Evolutionary conservation across 2,888 invertebrate species (phyloP).

Genomic region (Leptinotarsa juncta): DNA sequence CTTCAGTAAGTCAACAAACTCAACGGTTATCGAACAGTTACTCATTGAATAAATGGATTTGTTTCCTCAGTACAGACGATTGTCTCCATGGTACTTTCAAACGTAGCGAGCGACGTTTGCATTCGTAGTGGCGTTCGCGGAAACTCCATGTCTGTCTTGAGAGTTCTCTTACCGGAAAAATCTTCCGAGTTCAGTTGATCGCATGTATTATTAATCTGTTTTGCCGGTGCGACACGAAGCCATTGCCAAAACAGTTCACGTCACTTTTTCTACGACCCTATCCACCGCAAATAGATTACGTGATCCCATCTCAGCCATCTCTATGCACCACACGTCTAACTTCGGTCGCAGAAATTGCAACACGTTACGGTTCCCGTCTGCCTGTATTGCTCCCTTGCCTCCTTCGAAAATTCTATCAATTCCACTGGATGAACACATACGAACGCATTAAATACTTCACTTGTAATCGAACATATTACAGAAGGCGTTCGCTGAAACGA

Average conservation of each 20-base stretch:
- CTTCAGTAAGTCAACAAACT: no score
- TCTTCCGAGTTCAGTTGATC: constrained; percentile 11
- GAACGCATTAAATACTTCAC: constrained; percentile 50
- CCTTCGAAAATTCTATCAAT: constrained; percentile 53
- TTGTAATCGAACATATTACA: constrained; percentile 38
- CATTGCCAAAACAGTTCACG: constrained; percentile 60
- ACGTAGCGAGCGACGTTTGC: background rate
- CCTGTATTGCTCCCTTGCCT: constrained; percentile 24
- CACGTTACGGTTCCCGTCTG: constrained; percentile 56
- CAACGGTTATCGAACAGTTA: no score
- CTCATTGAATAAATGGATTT: no score
- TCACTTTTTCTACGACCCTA: constrained; percentile 43
- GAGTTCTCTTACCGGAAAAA: background rate
- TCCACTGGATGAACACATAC: constrained; percentile 53
- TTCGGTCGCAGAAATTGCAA: constrained; percentile 57
- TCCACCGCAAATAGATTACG: constrained; percentile 66
- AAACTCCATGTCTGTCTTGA: background rate
- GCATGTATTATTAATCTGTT: constrained; percentile 60
- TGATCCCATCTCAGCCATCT: constrained; percentile 62
- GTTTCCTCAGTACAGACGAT: no score
- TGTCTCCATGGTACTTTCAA: no score
- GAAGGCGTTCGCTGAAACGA: constrained; percentile 21
- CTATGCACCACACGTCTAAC: constrained; percentile 60
- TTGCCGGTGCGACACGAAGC: constrained; percentile 58
- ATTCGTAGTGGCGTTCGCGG: background rate